Conservation (phyloP, 2,888 invertebrate species). For the Laspeyria flexula region DNA sequence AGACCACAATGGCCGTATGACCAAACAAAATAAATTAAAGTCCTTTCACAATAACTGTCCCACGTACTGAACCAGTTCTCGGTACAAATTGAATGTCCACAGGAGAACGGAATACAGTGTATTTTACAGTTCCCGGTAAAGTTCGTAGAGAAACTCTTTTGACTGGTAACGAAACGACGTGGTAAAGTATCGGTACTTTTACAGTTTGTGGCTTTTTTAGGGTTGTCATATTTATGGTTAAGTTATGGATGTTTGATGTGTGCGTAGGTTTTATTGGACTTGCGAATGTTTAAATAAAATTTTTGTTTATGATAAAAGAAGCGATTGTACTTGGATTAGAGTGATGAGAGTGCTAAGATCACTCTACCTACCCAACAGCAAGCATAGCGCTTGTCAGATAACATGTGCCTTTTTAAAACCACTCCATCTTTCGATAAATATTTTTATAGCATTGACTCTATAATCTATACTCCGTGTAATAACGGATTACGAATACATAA, state of each 20-base stretch:
- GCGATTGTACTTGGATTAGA: no score
- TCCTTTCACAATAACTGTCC: constrained; percentile 31
- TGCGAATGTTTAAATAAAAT: background rate
- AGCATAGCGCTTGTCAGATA: no score
- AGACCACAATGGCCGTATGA: constrained; percentile 16
- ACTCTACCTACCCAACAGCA: no score
- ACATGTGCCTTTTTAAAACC: no score
- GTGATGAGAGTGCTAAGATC: no score
- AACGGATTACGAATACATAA: no score
- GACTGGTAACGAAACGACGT: constrained; percentile 17
- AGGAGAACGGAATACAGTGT: constrained; percentile 38
- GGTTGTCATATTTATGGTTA: constrained; percentile 26
- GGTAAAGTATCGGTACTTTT: constrained; percentile 30
- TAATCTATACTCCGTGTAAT: no score
- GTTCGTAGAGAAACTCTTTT: constrained; percentile 14
- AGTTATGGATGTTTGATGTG: background rate
- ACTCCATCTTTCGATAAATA: no score
- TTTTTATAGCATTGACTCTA: no score
- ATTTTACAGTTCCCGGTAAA: constrained; percentile 40
- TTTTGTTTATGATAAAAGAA: no score
- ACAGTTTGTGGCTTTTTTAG: constrained; percentile 22
- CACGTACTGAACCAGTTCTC: constrained; percentile 34
- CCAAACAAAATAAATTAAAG: constrained; percentile 37
- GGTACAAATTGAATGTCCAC: constrained; percentile 39
- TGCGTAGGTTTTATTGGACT: background rate